Conservation (phyloP, 2,888 invertebrate genomes). For the Merodon equestris region DNA sequence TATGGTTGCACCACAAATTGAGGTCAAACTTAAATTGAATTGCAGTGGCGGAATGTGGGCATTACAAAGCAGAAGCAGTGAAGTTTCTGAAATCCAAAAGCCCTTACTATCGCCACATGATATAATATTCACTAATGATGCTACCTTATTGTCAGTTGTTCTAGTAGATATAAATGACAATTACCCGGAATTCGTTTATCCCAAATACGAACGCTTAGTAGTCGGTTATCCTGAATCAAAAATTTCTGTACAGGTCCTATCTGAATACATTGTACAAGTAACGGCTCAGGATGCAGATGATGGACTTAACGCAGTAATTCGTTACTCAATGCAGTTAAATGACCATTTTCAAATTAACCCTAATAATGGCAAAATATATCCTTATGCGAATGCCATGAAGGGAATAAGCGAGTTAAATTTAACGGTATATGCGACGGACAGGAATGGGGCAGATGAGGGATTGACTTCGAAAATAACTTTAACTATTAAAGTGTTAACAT, state of each 20-base stretch:
- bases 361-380: slow-evolving; percentile 70
- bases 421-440: slow-evolving; percentile 71
- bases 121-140: slow-evolving; percentile 69
- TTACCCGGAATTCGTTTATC: slow-evolving; percentile 70
- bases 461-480: slow-evolving; percentile 59
- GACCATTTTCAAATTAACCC: slow-evolving; percentile 71
- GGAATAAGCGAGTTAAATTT: slow-evolving; percentile 57
- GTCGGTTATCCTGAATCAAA: slow-evolving; percentile 71
- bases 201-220: slow-evolving; percentile 28
- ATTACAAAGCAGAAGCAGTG: neutral
- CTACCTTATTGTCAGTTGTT: slow-evolving; percentile 70
- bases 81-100: slow-evolving; percentile 7
- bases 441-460: slow-evolving; percentile 69
- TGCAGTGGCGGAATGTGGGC: slow-evolving; percentile 37
- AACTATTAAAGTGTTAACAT: slow-evolving; percentile 63
- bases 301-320: slow-evolving; percentile 71
- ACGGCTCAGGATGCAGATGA: slow-evolving; percentile 70
- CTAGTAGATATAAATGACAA: slow-evolving; percentile 74
- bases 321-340: slow-evolving; percentile 69
- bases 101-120: too few relatives aligned
- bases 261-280: slow-evolving; percentile 70
- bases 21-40: slow-evolving; percentile 68
- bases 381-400: slow-evolving; percentile 64
- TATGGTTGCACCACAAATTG: slow-evolving; percentile 70
- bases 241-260: slow-evolving; percentile 68